Conservation (phyloP, 1,140 invertebrate genomes). For the Ips typographus region DNA sequence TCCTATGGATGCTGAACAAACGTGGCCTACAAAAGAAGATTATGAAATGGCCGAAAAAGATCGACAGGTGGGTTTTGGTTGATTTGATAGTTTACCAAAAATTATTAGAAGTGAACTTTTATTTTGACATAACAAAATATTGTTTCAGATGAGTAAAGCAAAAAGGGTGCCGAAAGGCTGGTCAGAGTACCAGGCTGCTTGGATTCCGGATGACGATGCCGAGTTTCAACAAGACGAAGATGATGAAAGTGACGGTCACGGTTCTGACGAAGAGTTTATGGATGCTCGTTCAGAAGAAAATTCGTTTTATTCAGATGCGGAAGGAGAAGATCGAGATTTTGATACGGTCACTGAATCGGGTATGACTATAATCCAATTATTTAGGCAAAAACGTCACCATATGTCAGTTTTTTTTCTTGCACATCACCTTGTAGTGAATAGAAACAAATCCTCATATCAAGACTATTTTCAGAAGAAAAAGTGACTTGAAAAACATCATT, state of each 20-base stretch:
- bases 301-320: conserved; percentile 54
- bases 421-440: not conserved
- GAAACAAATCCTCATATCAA: too few species aligned
- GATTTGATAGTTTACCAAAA: not conserved
- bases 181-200: conserved; percentile 95
- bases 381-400: not conserved
- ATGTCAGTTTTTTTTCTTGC: too few species aligned
- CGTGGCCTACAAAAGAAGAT: conserved; percentile 93
- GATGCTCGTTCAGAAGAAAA: conserved; percentile 63
- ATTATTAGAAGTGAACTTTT: not conserved
- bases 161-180: conserved; percentile 79
- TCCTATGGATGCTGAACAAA: conserved; percentile 94
- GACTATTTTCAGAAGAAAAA: too few species aligned
- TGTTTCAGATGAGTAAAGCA: conserved; percentile 7
- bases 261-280: conserved; percentile 51
- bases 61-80: conserved; percentile 47
- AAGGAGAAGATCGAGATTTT: conserved; percentile 64
- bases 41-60: conserved; percentile 70
- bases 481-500: too few species aligned
- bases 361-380: conserved; percentile 50
- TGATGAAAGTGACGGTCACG: conserved; percentile 52
- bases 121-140: too few species aligned
- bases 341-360: conserved; percentile 68
- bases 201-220: conserved; percentile 73
- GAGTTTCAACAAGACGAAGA: conserved; percentile 51